Base-by-base conservation (phyloP, 2,797 vertebrate genomes). In the Pogonophryne albipinna region DNA sequence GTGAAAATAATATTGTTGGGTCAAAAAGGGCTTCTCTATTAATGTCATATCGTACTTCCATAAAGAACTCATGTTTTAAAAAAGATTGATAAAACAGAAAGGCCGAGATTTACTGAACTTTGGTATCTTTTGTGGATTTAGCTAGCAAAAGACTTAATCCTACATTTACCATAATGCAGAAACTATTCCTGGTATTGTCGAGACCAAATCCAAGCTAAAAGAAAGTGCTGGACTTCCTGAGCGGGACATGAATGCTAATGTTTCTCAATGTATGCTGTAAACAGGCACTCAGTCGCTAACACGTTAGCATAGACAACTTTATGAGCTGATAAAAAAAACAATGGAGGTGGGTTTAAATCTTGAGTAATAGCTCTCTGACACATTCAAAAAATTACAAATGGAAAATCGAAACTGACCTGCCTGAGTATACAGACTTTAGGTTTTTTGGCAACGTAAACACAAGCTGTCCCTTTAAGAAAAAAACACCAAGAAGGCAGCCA, bases 121-220 rank as follows among this genome's bases (percentile, higher is more conserved):
- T 17, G 49, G 11, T 41, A 6, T 52, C 7, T 47, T 14, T 3
- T 4, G 3, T 4, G 10, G 12, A 12, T 7, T n/a, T 19, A 49
- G n/a, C 12, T 19, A 10, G 8, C 34, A 20, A 52, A 42, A 49
- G 12, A 16, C 27, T 31, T 10, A 2, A 27, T n/a, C 8, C 17
- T 56, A 45, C 70, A 45, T 63, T 46, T 67, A 44, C 49, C 63
- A 67, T 1, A 9, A 49, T 67, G 10, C 47, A 50, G 3, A 5
- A 8, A 19, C 6, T 51, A 44, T 16, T 42, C 16, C 19, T 52
- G 34, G 42, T 45, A 15, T 9, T 2, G 34, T 61, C 34, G 38
- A 46, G 44, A 45, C 20, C 62, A 34, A 44, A 66, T 6, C 4
- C 12, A 41, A 61, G 52, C 34, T 27, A 8, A 6, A 73, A 75